A percentile compares a stretch with the other conserved stretches of the same genome.
Evolutionary conservation across 2,797 vertebrate genomes (phyloP).

Genomic region (Brachyalestes nurse): DNA sequence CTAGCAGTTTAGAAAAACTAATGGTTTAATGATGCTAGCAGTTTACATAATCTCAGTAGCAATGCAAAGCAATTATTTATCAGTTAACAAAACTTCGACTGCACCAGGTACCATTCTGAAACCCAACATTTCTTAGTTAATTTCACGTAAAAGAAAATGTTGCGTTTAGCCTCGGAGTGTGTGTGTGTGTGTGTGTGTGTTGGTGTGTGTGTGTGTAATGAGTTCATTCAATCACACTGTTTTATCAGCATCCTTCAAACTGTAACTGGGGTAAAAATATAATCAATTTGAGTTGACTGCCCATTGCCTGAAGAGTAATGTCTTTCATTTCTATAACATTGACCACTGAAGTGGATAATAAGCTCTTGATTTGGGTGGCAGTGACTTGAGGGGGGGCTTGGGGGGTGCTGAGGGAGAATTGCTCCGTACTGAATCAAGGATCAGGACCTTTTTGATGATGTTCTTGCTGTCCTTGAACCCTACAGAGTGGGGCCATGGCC

Average conservation of each 20-base stretch:
- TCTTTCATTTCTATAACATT: conserved; percentile 45
- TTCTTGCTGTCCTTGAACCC: conserved; percentile 26
- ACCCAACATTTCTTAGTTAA: not conserved
- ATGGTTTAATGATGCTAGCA: not conserved
- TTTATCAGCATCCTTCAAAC: conserved; percentile 39
- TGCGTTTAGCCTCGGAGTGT: not conserved
- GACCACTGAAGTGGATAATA: conserved; percentile 45
- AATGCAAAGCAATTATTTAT: too few relatives aligned
- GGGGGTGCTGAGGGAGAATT: not conserved
- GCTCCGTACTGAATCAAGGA: conserved; percentile 28
- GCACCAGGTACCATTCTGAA: not conserved
- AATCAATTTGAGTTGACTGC: conserved; percentile 34
- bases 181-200: not conserved
- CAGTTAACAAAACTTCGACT: not conserved
- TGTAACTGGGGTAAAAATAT: conserved; percentile 24
- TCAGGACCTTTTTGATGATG: conserved; percentile 43
- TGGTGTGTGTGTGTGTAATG: not conserved
- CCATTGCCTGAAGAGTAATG: conserved; percentile 41
- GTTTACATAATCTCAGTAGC: too few relatives aligned
- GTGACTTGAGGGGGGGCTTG: not conserved
- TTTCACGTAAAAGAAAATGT: not conserved
- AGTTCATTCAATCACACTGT: conserved; percentile 25
- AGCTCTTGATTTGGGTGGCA: conserved; percentile 42
- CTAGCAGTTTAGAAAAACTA: not conserved
- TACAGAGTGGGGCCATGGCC: conserved; percentile 23